Base-by-base conservation (phyloP, 2,113 vertebrate species). In the Eolophus roseicapilla region DNA sequence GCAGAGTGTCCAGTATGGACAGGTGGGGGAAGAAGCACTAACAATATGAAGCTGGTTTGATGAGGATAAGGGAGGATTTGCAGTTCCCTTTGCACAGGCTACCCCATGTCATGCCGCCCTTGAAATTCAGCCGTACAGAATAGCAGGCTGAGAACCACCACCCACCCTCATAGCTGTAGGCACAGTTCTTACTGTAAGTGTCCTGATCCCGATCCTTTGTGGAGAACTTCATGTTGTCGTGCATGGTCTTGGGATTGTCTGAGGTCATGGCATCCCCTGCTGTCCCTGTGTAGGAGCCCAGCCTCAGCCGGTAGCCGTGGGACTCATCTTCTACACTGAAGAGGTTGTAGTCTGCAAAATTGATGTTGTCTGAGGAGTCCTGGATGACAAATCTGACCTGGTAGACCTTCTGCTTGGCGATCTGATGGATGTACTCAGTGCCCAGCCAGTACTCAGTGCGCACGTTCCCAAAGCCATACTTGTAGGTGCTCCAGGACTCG, bases 211-310 rank as follows among this genome's bases (percentile, higher is more conserved):
- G 79, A 13, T 98, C 97, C 62, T 96, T 94, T 4, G 97, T 97
- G 8, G 97, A 97, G 76, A 98, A 98, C 13, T 96, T 97, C 97
- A 98, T 97, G 86, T 97, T 97, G 83, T 98, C 96, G 0, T 98
- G 97, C 91, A 97, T 94, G 50, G 52, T 93, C 33, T 82, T 96
- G 90, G 95, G 95, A 4, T 93, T 91, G 63, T 96, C 78, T 3
- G 96, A 95, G 68, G 95, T 96, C 97, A 98, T 97, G 74, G 97
- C 95, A 39, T 98, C 95, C 25, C 97, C 97, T 0, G 97, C 97
- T 0, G 92, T 96, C 4, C 97, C 97, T 0, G 90, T 41, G 80
- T 97, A 97, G 43, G 93, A 39, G 13, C 97, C 97, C 64, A 98
- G 69, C 46, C 96, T 29, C 27, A 98, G 88, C 17, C 90, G 59